Evolutionary conservation across 2,888 invertebrate genomes (phyloP).

Genomic region (Philereme vetulata): DNA sequence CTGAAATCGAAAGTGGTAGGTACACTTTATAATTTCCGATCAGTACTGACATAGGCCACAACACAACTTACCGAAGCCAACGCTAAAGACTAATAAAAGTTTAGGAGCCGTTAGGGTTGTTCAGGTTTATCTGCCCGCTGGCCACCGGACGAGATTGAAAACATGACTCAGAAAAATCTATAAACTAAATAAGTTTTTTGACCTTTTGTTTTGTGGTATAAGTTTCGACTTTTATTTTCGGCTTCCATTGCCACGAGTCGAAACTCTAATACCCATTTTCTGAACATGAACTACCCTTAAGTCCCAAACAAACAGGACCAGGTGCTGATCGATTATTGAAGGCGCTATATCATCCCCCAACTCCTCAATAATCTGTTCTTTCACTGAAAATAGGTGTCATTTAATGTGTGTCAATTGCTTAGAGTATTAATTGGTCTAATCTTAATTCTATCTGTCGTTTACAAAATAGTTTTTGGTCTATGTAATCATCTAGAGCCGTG

Average conservation of each 20-base stretch:
- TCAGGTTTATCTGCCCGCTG: constrained; percentile 31
- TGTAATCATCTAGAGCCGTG: no score
- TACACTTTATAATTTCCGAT: no score
- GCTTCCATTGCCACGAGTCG: background rate
- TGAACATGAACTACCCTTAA: constrained; percentile 29
- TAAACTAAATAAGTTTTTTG: no score
- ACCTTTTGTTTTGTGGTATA: no score
- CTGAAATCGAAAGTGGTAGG: no score
- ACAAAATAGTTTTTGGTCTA: no score
- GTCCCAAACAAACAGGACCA: constrained; percentile 53
- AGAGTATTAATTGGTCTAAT: no score
- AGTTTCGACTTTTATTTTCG: constrained; percentile 11
- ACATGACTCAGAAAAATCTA: constrained; percentile 45
- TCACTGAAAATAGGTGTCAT: background rate
- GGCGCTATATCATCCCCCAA: constrained; percentile 17
- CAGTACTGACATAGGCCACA: no score
- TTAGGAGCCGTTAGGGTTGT: constrained; percentile 37
- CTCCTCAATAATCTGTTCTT: constrained; percentile 4
- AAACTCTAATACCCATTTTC: constrained; percentile 25
- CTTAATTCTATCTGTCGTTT: no score
- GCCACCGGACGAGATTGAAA: constrained; percentile 48
- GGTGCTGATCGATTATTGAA: constrained; percentile 48
- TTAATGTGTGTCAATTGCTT: no score
- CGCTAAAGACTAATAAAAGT: constrained; percentile 2
- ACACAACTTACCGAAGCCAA: background rate